Conservation (phyloP, 2,113 vertebrate species). For the Oceanodroma tethys region DNA sequence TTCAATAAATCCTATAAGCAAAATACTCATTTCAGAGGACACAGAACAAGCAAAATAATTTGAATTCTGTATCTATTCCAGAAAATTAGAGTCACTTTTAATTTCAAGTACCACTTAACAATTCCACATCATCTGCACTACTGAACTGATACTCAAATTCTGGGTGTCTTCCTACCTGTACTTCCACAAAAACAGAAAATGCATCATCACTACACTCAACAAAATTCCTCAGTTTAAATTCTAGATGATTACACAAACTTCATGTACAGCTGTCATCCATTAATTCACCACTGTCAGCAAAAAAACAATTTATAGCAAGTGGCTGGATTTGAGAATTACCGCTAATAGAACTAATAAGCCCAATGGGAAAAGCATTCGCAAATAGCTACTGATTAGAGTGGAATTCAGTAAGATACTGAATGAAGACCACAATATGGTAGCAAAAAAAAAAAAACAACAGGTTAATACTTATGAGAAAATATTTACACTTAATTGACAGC, state of each 20-base stretch:
- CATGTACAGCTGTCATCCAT: not conserved
- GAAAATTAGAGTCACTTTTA: not conserved
- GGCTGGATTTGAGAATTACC: not conserved
- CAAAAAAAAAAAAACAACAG: not conserved
- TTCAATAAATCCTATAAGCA: not conserved
- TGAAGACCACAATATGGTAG: not conserved
- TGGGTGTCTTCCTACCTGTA: not conserved
- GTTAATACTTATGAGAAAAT: not conserved
- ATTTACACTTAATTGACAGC: not conserved
- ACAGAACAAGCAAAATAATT: not conserved
- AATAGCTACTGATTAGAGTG: not conserved
- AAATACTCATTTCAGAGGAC: not conserved
- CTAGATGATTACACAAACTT: not conserved
- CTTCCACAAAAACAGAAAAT: not conserved
- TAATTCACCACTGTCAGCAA: not conserved
- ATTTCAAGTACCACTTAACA: not conserved
- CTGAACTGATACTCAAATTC: not conserved
- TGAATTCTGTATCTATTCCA: not conserved
- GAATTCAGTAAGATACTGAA: not conserved
- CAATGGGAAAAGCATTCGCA: not conserved
- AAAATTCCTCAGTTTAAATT: not conserved
- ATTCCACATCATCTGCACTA: not conserved
- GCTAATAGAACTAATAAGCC: not conserved
- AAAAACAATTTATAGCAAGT: not conserved
- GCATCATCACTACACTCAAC: not conserved